Conservation (phyloP, 1,140 invertebrate genomes). For the Euura saliciscinereae region DNA sequence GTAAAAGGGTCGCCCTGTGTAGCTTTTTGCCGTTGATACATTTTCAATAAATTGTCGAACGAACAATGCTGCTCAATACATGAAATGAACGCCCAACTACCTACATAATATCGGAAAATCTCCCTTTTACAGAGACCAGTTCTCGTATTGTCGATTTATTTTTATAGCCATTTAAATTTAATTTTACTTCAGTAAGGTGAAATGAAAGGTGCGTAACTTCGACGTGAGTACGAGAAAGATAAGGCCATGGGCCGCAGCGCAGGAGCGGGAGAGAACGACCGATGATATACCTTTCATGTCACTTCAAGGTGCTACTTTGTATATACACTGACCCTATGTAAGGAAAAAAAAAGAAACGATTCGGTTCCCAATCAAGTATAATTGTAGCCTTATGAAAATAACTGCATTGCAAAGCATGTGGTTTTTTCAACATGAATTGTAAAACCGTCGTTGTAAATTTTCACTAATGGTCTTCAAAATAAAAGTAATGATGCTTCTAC, state of each 20-base stretch:
- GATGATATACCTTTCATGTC: no score
- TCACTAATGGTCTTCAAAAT: constrained; percentile 24
- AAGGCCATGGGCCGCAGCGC: no score
- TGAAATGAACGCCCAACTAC: neutral
- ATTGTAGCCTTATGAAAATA: neutral
- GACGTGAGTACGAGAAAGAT: no score
- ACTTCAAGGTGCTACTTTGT: constrained; percentile 29
- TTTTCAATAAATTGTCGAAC: neutral
- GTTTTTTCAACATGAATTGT: neutral
- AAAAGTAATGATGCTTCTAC: constrained; percentile 42
- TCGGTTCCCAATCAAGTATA: constrained; percentile 25
- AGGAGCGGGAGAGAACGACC: no score
- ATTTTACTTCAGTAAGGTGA: constrained; percentile 20
- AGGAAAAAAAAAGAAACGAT: constrained; percentile 13
- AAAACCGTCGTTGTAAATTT: constrained; percentile 12
- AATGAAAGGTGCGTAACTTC: no score
- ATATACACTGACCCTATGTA: constrained; percentile 27
- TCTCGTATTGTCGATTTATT: neutral
- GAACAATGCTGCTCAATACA: neutral
- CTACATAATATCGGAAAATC: neutral
- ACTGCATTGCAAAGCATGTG: neutral
- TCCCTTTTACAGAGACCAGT: neutral
- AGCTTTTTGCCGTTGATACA: neutral
- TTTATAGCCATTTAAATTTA: constrained; percentile 3
- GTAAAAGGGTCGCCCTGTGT: neutral